Conservation (phyloP, 2,888 invertebrate species). For the Lissocephala sabroskyi region DNA sequence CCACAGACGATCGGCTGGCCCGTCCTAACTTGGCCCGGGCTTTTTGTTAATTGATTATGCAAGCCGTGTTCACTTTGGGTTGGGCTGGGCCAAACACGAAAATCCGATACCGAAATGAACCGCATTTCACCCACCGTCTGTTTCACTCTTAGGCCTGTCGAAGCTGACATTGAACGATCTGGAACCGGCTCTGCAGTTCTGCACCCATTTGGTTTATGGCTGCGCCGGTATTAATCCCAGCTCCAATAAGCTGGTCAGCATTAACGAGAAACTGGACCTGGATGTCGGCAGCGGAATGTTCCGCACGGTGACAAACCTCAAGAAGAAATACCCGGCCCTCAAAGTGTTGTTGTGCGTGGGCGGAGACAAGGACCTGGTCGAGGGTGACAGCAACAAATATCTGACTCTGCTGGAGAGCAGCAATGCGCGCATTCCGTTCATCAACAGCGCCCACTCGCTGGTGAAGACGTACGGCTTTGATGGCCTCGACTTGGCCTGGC, state of each 20-base stretch:
- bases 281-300: slow-evolving; percentile 82
- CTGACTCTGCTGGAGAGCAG: slow-evolving; percentile 82
- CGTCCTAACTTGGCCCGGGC: neutral
- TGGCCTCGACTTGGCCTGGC: slow-evolving; percentile 90
- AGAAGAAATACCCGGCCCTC: slow-evolving; percentile 79
- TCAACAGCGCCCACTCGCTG: slow-evolving; percentile 82
- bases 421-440: slow-evolving; percentile 82
- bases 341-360: slow-evolving; percentile 84
- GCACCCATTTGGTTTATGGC: slow-evolving; percentile 85
- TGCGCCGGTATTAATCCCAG: slow-evolving; percentile 82
- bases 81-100: slow-evolving; percentile 5
- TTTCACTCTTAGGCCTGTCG: slow-evolving; percentile 78
- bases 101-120: neutral
- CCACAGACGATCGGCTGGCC: neutral
- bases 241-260: slow-evolving; percentile 79
- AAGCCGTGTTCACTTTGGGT: slow-evolving; percentile 22
- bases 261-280: slow-evolving; percentile 82
- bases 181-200: slow-evolving; percentile 83
- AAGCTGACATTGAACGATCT: slow-evolving; percentile 82
- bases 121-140: neutral
- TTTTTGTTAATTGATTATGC: slow-evolving; percentile 26
- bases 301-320: slow-evolving; percentile 80
- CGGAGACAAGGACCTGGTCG: slow-evolving; percentile 80
- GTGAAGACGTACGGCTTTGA: slow-evolving; percentile 87
- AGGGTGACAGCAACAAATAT: slow-evolving; percentile 79